phyloP scores from a whole-genome alignment of 2,797 vertebrate species.

The Danio tinwini region DNA sequence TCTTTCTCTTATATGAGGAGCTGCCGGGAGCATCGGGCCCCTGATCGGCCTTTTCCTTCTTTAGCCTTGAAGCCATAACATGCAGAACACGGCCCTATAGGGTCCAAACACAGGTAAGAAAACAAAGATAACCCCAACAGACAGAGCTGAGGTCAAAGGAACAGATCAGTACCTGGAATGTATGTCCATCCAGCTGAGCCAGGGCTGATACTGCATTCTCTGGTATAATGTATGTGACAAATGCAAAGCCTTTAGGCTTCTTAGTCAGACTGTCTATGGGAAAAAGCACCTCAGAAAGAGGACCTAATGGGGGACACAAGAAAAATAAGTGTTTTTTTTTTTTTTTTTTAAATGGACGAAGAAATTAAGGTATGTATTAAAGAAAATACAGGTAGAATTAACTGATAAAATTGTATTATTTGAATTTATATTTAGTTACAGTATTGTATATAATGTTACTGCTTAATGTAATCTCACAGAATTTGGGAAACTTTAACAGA shows the following conservation, averaged over 20 bases:
- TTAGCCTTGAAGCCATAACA: slow-evolving; percentile 89
- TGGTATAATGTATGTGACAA: slow-evolving; percentile 93
- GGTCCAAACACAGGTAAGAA: slow-evolving; percentile 10
- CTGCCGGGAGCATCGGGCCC: slow-evolving; percentile 69
- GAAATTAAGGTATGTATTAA: background rate
- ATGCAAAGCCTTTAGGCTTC: slow-evolving; percentile 94
- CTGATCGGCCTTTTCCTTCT: slow-evolving; percentile 83
- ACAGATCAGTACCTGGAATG: slow-evolving; percentile 87
- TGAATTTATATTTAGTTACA: no score
- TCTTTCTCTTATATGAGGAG: slow-evolving; percentile 90
- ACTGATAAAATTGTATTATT: no score
- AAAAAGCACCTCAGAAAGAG: slow-evolving; percentile 89
- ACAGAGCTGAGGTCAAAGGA: background rate
- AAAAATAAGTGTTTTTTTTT: background rate
- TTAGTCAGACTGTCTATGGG: slow-evolving; percentile 92
- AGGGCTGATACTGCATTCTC: slow-evolving; percentile 91
- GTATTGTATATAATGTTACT: no score
- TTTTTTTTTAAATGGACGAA: background rate
- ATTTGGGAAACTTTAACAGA: no score
- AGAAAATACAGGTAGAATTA: no score
- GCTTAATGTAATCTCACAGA: no score
- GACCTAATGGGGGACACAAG: slow-evolving; percentile 75
- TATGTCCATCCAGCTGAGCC: slow-evolving; percentile 87
- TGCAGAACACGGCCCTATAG: slow-evolving; percentile 92
- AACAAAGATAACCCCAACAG: background rate